Evolutionary conservation across 2,797 vertebrate genomes (phyloP), one percentile per base, ranked within the genome.

Genomic region (Distichodus sexfasciatus): DNA sequence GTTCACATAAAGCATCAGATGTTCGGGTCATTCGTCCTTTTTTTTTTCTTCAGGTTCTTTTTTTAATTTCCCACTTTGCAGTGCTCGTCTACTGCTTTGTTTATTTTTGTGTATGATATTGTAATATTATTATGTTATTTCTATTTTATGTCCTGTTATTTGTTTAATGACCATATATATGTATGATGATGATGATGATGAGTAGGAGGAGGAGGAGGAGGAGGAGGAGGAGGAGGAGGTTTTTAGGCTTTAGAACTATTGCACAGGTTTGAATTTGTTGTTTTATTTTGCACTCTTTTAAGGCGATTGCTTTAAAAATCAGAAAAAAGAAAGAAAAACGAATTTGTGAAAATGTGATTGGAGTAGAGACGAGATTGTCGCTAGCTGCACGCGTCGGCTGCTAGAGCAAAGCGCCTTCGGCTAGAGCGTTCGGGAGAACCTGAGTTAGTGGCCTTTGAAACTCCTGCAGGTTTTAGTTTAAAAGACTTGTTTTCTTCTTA

Each of bases 251-350:
- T 84, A 84, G 90, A 85, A 81, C 46, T 87, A 82, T 90, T 89
- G 89, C 90, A 92, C 87, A 87, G 82, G 81, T 86, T 87, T 68
- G 79, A 84, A 38, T 48, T 47, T 38, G 5, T 53, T 26, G 17
- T 28, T 53, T 71, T 83, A 76, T 85, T 86, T 93, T 93, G 91
- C 91, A 94, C 90, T 88, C 81, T 85, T 85, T 81, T 50, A 43
- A 72, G 87, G 86, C 78, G 6, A 58, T 83, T 81, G 88, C 74
- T 85, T 89, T 85, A 80, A 76, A 80, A 64, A 66, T 59, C 6
- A 38, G 28, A 31, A 59, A 54, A 53, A 33, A 23, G 36, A 33
- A 31, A 59, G 53, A 53, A 33, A 23, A 14, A 4, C 63, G 24
- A 0, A 3, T 54, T 54, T 76, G 73, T 71, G 64, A 82, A 75